phyloP scores from a whole-genome alignment of 2,113 vertebrate genomes.

The Zosterops pallidus region DNA sequence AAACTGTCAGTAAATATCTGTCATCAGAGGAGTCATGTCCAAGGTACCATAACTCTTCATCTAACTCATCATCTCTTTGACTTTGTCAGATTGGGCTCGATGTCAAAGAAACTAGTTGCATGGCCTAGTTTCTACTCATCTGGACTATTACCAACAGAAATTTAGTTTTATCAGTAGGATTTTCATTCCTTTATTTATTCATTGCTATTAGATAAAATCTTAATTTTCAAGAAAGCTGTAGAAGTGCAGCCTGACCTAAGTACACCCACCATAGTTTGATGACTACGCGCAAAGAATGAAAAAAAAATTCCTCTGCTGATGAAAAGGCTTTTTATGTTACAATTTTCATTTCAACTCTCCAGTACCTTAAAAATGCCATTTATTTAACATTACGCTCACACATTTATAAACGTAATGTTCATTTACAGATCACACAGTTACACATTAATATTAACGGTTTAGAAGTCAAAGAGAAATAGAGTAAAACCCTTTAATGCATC shows the following conservation, averaged over 20 bases:
- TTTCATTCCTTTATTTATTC: not conserved
- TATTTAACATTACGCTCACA: not conserved
- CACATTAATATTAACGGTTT: not conserved
- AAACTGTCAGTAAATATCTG: not conserved
- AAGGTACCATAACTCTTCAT: not conserved
- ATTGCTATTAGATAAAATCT: not conserved
- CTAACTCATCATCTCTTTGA: not conserved
- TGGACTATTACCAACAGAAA: not conserved
- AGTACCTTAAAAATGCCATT: not conserved
- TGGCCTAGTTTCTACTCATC: not conserved
- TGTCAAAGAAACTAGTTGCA: not conserved
- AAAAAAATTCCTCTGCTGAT: not conserved
- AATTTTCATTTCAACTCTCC: not conserved
- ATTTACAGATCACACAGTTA: not conserved
- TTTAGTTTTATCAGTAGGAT: not conserved
- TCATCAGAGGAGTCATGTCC: not conserved
- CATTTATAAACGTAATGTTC: not conserved
- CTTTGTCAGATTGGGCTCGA: not conserved
- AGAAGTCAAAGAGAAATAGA: not conserved
- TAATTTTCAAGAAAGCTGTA: not conserved
- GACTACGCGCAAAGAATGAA: not conserved
- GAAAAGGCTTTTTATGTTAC: not conserved
- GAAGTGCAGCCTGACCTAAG: not conserved
- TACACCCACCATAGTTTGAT: not conserved
- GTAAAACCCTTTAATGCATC: not conserved